Conservation (phyloP, 1,140 invertebrate genomes). For the Liolophura sinensis region DNA sequence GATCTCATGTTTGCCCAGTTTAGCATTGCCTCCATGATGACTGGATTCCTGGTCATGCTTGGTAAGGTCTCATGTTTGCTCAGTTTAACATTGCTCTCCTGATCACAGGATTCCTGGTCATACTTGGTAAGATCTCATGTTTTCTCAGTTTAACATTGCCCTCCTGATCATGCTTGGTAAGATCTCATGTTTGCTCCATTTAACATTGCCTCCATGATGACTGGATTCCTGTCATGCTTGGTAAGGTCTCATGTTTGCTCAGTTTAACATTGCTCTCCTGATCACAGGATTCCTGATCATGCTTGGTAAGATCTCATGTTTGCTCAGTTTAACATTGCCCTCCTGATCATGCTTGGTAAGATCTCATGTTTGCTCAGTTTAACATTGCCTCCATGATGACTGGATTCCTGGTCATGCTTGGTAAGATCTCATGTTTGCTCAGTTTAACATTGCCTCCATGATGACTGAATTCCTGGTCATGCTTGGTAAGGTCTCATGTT, state of each 20-base stretch:
- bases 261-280: slow-evolving; percentile 71
- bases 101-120: slow-evolving; percentile 77
- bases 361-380: slow-evolving; percentile 26
- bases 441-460: slow-evolving; percentile 71
- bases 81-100: slow-evolving; percentile 72
- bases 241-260: slow-evolving; percentile 65
- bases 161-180: slow-evolving; percentile 87
- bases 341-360: slow-evolving; percentile 86
- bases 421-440: slow-evolving; percentile 65
- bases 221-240: slow-evolving; percentile 83
- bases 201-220: slow-evolving; percentile 74
- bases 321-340: too few species aligned
- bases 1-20: slow-evolving; percentile 39
- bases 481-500: slow-evolving; percentile 72
- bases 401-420: slow-evolving; percentile 82
- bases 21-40: slow-evolving; percentile 74
- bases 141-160: too few species aligned
- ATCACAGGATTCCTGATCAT: slow-evolving; percentile 81
- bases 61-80: slow-evolving; percentile 67
- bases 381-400: slow-evolving; percentile 75
- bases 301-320: slow-evolving; percentile 72
- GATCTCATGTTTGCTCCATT: slow-evolving; percentile 64
- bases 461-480: slow-evolving; percentile 81
- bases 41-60: slow-evolving; percentile 81
- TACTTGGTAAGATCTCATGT: slow-evolving; percentile 75